These are phyloP conservation scores for Panopea generosa DNA, from an alignment of 2,888 invertebrate species.

Conservation along the genomic window DNA sequence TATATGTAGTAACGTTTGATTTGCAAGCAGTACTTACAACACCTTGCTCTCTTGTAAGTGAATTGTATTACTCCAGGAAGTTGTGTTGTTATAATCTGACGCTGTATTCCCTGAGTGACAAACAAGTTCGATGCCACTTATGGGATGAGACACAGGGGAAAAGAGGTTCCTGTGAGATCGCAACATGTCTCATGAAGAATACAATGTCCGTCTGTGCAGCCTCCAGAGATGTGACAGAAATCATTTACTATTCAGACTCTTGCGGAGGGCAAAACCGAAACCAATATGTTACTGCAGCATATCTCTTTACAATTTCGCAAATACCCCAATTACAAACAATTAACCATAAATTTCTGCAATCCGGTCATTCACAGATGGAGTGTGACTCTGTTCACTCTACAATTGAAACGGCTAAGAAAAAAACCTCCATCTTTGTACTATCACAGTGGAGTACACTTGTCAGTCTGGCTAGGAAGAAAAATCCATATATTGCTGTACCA, in stretches of 20 bases:
- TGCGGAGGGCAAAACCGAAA: constrained; percentile 56
- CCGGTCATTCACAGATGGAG: constrained; percentile 55
- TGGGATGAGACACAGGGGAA: constrained; percentile 26
- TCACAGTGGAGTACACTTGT: constrained; percentile 43
- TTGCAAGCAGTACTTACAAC: constrained; percentile 26
- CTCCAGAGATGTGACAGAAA: constrained; percentile 18
- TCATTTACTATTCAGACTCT: constrained; percentile 35
- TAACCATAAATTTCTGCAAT: constrained; percentile 42
- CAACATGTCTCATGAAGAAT: constrained; percentile 18
- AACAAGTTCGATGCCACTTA: constrained; percentile 7
- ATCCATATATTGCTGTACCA: constrained; percentile 28
- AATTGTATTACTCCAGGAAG: constrained; percentile 46
- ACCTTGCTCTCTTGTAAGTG: constrained; percentile 37
- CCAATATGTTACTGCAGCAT: constrained; percentile 38
- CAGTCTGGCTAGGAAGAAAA: constrained; percentile 21
- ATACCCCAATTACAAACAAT: constrained; percentile 8
- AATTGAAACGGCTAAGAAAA: constrained; percentile 44
- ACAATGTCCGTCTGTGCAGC: constrained; percentile 10
- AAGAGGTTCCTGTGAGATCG: constrained; percentile 39
- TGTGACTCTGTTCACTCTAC: constrained; percentile 43
- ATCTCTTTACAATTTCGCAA: constrained; percentile 13
- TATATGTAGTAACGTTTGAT: constrained; percentile 27
- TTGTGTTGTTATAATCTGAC: constrained; percentile 46
- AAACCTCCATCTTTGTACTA: constrained; percentile 38
- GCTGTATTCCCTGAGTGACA: constrained; percentile 27